phyloP scores from a whole-genome alignment of 92 coral and sea anemone genomes.

The Porites cylindrica region DNA sequence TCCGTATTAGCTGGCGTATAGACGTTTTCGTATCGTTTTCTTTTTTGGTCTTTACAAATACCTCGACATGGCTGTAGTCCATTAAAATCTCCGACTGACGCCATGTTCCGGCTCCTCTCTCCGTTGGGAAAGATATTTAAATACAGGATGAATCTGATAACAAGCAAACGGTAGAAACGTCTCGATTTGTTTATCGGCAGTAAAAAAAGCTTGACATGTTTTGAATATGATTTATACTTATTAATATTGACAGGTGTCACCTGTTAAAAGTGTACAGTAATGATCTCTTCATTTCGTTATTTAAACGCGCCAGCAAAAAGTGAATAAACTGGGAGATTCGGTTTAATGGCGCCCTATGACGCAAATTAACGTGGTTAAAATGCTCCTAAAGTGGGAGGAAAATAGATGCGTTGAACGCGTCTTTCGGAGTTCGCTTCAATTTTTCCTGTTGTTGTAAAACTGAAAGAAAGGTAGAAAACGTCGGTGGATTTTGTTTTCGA shows the following conservation, averaged over 20 bases:
- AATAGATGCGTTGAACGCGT: neutral
- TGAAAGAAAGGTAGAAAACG: neutral
- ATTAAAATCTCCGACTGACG: neutral
- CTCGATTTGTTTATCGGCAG: neutral
- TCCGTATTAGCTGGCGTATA: too few relatives aligned
- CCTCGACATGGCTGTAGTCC: neutral
- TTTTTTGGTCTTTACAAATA: too few relatives aligned
- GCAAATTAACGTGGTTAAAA: neutral
- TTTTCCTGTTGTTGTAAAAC: conserved; percentile 7
- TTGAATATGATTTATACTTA: conserved; percentile 11
- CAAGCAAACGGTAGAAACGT: neutral
- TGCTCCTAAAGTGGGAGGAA: neutral
- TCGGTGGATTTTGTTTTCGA: neutral
- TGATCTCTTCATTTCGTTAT: neutral
- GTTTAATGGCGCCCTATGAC: neutral
- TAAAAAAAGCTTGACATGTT: neutral
- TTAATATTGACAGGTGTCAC: conserved; percentile 20
- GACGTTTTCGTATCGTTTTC: too few relatives aligned
- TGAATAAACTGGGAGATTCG: neutral
- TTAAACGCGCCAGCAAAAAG: neutral
- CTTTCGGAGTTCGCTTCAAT: neutral
- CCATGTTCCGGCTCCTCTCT: neutral
- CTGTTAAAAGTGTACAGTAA: neutral
- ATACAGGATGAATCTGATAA: neutral
- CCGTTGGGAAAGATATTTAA: neutral